Evolutionary conservation across 2,113 vertebrate species (phyloP).

Genomic region (Anolis sagrei): DNA sequence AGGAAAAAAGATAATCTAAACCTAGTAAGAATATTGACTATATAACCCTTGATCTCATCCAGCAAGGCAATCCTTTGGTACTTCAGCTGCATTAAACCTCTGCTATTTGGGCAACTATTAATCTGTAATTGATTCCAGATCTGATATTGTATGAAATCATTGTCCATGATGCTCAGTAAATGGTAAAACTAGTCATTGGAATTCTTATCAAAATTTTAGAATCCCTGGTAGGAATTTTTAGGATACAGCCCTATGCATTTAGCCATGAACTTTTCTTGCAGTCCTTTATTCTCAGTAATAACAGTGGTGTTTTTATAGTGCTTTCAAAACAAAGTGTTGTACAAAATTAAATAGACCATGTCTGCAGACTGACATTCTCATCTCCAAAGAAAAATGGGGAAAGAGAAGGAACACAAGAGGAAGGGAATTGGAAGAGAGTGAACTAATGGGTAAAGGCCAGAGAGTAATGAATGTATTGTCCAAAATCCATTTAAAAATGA

Average conservation of each 20-base stretch:
- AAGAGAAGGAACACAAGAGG: background rate
- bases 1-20: background rate
- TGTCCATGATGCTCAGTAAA: too few species aligned
- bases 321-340: slow-evolving; percentile 9
- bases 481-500: slow-evolving; percentile 1
- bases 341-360: background rate
- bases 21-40: background rate
- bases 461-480: background rate
- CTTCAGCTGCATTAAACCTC: background rate
- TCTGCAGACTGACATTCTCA: background rate
- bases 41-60: background rate
- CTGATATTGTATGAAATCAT: background rate
- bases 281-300: background rate
- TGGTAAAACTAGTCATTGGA: too few species aligned
- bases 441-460: background rate
- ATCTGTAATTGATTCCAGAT: background rate
- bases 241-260: background rate
- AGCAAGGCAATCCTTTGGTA: background rate
- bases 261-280: background rate
- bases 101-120: background rate
- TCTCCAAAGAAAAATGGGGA: background rate
- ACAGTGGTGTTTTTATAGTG: background rate
- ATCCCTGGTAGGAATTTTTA: background rate
- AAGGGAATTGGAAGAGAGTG: background rate
- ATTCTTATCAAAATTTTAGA: background rate